Evolutionary conservation across 2,797 vertebrate genomes (phyloP).

Genomic region (Epinephelus coioides): DNA sequence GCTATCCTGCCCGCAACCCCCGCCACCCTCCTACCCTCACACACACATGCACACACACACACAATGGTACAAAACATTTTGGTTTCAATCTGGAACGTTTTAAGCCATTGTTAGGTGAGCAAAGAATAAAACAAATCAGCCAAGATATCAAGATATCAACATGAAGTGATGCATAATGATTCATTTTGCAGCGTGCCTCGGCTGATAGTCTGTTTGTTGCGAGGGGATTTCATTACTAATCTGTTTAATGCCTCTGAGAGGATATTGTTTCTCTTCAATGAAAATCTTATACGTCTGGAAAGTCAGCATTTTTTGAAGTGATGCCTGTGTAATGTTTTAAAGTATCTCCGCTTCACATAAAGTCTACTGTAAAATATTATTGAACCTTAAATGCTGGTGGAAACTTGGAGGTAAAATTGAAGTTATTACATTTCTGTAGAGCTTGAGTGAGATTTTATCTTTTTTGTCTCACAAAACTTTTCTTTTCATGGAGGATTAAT

Average conservation of each 20-base stretch:
- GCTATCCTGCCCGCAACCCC: not conserved
- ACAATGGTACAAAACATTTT: slow-evolving; percentile 13
- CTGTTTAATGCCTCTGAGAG: slow-evolving; percentile 19
- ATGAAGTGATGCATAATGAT: slow-evolving; percentile 33
- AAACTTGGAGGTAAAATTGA: not conserved
- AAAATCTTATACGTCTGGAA: slow-evolving; percentile 17
- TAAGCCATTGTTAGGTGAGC: slow-evolving; percentile 46
- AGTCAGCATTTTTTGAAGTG: slow-evolving; percentile 9
- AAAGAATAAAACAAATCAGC: slow-evolving; percentile 45
- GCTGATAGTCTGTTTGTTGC: slow-evolving; percentile 31
- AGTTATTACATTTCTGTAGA: not conserved
- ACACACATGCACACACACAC: slow-evolving; percentile 5
- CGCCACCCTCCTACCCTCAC: not conserved
- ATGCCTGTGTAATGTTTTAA: not conserved
- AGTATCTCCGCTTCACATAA: slow-evolving; percentile 5
- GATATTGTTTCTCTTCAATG: slow-evolving; percentile 2
- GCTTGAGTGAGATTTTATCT: not conserved
- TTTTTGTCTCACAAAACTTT: not conserved
- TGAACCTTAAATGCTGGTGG: not conserved
- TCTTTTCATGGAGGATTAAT: slow-evolving; percentile 5
- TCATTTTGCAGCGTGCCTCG: slow-evolving; percentile 22
- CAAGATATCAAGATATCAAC: slow-evolving; percentile 54
- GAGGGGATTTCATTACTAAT: slow-evolving; percentile 49
- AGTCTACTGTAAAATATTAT: slow-evolving; percentile 3
- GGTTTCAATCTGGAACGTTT: slow-evolving; percentile 11